These are phyloP conservation scores for Drepanosiphum platanoidis DNA, from an alignment of 2,888 invertebrate species.

Conservation along the genomic window DNA sequence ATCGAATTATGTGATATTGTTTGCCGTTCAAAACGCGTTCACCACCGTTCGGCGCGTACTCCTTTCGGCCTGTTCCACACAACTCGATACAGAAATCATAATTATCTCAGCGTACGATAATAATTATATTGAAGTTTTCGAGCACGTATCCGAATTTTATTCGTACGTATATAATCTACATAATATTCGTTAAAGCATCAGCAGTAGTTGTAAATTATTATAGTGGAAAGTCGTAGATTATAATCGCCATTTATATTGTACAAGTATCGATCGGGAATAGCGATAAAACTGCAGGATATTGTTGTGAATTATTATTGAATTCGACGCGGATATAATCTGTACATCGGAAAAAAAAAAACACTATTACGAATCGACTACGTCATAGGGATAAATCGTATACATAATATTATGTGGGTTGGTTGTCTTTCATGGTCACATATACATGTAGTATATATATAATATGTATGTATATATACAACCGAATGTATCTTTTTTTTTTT, in stretches of 20 bases:
- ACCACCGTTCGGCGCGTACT: background rate
- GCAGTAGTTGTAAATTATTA: background rate
- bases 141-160: background rate
- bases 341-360: background rate
- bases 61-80: background rate
- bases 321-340: constrained; percentile 6
- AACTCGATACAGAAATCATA: background rate
- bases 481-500: background rate
- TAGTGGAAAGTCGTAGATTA: background rate
- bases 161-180: background rate
- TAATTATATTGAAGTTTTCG: background rate
- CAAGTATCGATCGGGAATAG: background rate
- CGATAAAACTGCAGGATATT: background rate
- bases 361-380: background rate
- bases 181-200: background rate
- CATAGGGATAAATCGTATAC: constrained; percentile 12
- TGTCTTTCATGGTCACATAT: constrained; percentile 27
- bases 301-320: background rate
- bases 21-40: background rate
- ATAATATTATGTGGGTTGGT: constrained; percentile 32
- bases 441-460: background rate
- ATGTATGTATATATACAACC: background rate
- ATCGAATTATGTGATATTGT: no score
- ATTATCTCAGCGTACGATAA: background rate
- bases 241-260: background rate